Percentiles rank a stretch among this genome's conserved stretches.
Evolutionary conservation across 1,140 invertebrate genomes (phyloP).

Genomic region (Aradophagus sp.): DNA sequence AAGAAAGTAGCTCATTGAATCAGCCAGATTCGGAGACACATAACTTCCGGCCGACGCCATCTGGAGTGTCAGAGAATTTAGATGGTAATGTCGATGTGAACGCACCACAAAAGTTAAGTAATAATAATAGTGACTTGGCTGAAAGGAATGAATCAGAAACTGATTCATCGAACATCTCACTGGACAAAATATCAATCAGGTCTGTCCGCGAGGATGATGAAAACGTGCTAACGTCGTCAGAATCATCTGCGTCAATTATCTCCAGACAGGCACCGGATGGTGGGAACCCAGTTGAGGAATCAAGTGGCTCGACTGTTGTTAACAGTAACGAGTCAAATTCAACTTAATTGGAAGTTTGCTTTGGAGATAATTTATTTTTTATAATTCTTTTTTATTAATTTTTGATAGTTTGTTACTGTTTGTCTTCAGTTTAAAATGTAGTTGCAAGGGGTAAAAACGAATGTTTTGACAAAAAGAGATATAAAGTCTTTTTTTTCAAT

Average conservation of each 20-base stretch:
- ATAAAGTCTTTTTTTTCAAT: too few relatives aligned
- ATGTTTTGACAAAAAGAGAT: too few relatives aligned
- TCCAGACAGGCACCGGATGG: constrained; percentile 71
- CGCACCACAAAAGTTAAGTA: constrained; percentile 55
- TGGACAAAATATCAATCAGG: constrained; percentile 52
- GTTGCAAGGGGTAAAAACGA: too few relatives aligned
- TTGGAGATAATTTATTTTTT: constrained; percentile 26
- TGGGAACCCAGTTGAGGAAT: constrained; percentile 69
- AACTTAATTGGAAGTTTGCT: too few relatives aligned
- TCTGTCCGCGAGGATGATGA: constrained; percentile 50
- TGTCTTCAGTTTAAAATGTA: too few relatives aligned
- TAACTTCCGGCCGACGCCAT: constrained; percentile 57
- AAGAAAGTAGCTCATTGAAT: constrained; percentile 20
- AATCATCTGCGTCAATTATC: constrained; percentile 61
- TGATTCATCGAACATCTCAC: constrained; percentile 49
- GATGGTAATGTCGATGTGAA: constrained; percentile 60
- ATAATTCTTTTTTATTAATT: not conserved
- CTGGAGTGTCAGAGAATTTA: constrained; percentile 60
- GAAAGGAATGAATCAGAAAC: constrained; percentile 60
- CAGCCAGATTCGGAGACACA: constrained; percentile 27
- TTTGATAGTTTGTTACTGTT: too few relatives aligned
- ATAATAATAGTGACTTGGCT: constrained; percentile 52
- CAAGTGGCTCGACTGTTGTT: constrained; percentile 15
- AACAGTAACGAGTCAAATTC: constrained; percentile 30
- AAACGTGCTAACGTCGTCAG: constrained; percentile 52